phyloP scores from a whole-genome alignment of 2,113 vertebrate species.

The Podiceps cristatus region DNA sequence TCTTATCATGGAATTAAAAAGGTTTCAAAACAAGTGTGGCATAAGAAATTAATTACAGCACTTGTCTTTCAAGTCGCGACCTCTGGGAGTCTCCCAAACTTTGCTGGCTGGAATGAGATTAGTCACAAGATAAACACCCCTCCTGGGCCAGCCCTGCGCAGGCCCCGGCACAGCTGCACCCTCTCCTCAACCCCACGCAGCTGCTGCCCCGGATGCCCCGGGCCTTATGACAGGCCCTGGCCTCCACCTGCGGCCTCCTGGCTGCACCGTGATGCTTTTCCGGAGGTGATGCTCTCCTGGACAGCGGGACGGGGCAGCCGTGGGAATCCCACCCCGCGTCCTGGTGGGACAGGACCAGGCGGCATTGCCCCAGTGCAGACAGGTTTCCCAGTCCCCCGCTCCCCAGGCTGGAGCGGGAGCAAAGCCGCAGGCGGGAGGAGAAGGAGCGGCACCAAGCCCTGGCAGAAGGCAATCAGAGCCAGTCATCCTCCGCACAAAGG shows the following conservation, averaged over 20 bases:
- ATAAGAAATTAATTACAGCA: constrained; percentile 43
- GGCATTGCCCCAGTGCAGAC: background rate
- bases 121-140: constrained; percentile 15
- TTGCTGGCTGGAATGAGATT: background rate
- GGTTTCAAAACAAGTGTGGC: constrained; percentile 23
- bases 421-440: background rate
- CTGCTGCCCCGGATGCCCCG: background rate
- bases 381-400: background rate
- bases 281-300: background rate
- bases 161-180: background rate
- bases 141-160: background rate
- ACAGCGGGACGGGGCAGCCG: background rate
- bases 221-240: background rate
- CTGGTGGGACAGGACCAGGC: background rate
- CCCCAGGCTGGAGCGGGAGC: background rate
- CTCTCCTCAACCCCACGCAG: background rate
- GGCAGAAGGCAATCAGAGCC: background rate
- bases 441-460: background rate
- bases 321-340: background rate
- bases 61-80: constrained; percentile 24
- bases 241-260: background rate
- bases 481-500: background rate
- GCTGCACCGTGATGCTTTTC: background rate
- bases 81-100: constrained; percentile 47
- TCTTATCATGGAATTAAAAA: constrained; percentile 35